These are phyloP conservation scores for Struthio camelus DNA, from an alignment of 2,113 vertebrate genomes.

Conservation along the genomic window DNA sequence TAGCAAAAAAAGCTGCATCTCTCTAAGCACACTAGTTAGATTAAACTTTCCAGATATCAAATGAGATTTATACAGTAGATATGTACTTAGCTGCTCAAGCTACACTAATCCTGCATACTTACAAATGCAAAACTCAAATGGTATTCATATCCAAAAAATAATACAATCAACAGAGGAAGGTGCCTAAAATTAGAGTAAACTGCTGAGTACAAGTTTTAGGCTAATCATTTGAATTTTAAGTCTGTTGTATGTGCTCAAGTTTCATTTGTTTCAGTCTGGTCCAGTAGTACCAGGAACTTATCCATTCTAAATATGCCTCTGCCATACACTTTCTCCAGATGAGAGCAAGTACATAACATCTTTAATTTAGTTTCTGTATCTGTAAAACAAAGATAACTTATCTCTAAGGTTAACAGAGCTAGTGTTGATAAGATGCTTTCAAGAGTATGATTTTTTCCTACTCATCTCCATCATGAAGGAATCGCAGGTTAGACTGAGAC, in stretches of 20 bases:
- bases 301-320: background rate
- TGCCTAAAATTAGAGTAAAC: background rate
- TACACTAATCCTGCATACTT: background rate
- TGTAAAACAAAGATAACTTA: background rate
- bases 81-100: background rate
- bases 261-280: background rate
- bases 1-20: background rate
- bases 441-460: background rate
- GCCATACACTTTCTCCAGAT: background rate
- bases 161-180: background rate
- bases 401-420: background rate
- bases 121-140: background rate
- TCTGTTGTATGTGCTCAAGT: background rate
- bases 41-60: background rate
- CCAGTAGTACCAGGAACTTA: background rate
- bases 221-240: background rate
- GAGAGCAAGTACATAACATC: background rate
- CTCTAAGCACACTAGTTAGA: background rate
- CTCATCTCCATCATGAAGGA: background rate
- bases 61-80: background rate
- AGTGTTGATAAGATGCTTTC: background rate
- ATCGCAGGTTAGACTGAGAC: background rate
- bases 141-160: background rate
- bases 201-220: background rate
- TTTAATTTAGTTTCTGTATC: background rate